phyloP scores from a whole-genome alignment of 2,888 invertebrate genomes.

The Agrotis segetum region DNA sequence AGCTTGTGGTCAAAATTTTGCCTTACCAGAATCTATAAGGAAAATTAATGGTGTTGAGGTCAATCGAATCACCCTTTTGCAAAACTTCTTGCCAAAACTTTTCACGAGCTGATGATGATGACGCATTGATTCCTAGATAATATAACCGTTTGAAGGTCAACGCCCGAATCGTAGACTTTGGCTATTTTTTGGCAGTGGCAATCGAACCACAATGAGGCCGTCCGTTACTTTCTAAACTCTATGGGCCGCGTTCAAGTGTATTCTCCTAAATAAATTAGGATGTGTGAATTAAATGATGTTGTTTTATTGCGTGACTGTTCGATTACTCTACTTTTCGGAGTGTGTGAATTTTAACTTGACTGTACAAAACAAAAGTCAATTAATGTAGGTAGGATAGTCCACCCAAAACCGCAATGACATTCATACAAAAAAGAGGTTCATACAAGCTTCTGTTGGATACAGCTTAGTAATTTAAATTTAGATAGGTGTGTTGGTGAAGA shows the following conservation, averaged over 20 bases:
- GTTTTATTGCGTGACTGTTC: neutral
- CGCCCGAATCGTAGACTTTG: constrained; percentile 63
- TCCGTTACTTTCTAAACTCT: constrained; percentile 68
- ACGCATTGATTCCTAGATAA: constrained; percentile 65
- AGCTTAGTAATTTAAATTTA: neutral
- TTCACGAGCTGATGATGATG: constrained; percentile 43
- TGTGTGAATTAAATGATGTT: constrained; percentile 29
- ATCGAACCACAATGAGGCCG: constrained; percentile 63
- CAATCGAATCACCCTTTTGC: no score
- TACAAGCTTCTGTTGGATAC: constrained; percentile 3
- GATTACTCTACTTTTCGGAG: neutral
- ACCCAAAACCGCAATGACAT: constrained; percentile 14
- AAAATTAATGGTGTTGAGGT: constrained; percentile 51
- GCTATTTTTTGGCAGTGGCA: constrained; percentile 69
- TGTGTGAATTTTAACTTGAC: neutral
- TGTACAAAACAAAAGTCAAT: constrained; percentile 3
- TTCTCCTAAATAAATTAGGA: constrained; percentile 38
- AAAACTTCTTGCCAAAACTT: constrained; percentile 29
- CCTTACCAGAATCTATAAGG: constrained; percentile 39
- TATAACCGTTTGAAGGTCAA: constrained; percentile 65
- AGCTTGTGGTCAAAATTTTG: constrained; percentile 52
- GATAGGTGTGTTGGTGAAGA: neutral
- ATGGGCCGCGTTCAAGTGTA: constrained; percentile 24
- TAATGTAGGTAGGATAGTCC: neutral
- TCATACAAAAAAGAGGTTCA: constrained; percentile 17